Percentiles rank a stretch among this genome's conserved stretches.
Evolutionary conservation across 2,113 vertebrate species (phyloP).

Genomic region (Hyaena hyaena): DNA sequence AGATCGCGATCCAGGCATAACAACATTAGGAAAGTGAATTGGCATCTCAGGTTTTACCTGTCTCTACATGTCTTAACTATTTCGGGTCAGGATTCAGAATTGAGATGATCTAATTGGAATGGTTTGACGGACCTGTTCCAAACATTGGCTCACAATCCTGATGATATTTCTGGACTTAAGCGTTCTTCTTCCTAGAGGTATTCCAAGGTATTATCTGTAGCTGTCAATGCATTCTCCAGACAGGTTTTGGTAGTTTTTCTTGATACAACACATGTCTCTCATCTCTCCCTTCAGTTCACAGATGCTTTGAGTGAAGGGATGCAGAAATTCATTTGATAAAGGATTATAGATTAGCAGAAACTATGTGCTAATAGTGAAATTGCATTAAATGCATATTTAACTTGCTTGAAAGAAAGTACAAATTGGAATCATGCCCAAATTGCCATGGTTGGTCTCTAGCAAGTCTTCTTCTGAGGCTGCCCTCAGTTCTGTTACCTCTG

Average conservation of each 20-base stretch:
- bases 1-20: too few relatives aligned
- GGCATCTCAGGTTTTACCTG: neutral
- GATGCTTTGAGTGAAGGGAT: neutral
- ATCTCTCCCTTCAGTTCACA: neutral
- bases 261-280: neutral
- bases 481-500: neutral
- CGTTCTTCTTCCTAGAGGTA: neutral
- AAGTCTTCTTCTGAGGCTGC: neutral
- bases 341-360: neutral
- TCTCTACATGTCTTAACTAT: neutral
- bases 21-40: too few relatives aligned
- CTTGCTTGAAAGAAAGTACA: neutral
- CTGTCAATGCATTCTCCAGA: neutral
- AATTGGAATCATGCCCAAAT: neutral
- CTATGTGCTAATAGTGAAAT: neutral
- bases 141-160: neutral
- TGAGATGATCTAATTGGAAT: neutral
- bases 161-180: neutral
- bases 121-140: neutral
- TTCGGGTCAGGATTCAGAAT: slow-evolving; percentile 29
- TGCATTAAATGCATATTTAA: neutral
- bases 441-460: neutral
- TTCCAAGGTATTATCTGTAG: neutral
- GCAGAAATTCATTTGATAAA: neutral
- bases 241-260: neutral